Evolutionary conservation across 2,797 vertebrate genomes (phyloP).

Genomic region (Xyrichtys novacula): DNA sequence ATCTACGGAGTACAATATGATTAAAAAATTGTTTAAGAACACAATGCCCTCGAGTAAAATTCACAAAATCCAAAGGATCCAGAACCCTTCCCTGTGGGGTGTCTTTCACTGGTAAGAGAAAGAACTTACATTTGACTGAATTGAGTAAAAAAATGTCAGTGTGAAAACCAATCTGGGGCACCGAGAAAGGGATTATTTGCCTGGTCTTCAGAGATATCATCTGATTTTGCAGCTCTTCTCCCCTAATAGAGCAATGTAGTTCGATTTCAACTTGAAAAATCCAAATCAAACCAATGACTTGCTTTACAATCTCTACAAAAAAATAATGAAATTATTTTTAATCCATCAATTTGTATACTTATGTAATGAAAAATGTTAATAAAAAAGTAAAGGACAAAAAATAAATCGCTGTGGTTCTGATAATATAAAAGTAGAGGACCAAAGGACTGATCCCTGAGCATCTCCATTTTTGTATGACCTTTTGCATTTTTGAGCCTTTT

Average conservation of each 20-base stretch:
- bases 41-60: slow-evolving; percentile 85
- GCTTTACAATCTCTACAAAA: background rate
- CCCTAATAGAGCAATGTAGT: no score
- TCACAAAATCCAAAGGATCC: slow-evolving; percentile 85
- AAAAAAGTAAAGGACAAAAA: background rate
- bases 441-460: no score
- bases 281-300: no score
- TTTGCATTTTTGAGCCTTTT: no score
- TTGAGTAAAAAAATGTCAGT: background rate
- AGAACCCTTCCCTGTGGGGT: slow-evolving; percentile 89
- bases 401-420: background rate
- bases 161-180: background rate
- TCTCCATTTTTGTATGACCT: no score
- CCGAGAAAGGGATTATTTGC: background rate
- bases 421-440: no score
- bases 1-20: slow-evolving; percentile 82
- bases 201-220: background rate
- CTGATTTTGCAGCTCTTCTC: background rate
- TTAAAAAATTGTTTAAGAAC: slow-evolving; percentile 83
- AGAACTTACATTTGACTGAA: background rate
- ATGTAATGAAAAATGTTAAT: background rate
- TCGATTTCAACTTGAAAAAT: no score
- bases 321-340: background rate
- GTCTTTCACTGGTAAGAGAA: slow-evolving; percentile 88
- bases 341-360: background rate